A percentile compares a stretch with the other conserved stretches of the same genome.
Conservation (phyloP, 2,797 vertebrate genomes). For the Percopsis omiscomaycus region DNA sequence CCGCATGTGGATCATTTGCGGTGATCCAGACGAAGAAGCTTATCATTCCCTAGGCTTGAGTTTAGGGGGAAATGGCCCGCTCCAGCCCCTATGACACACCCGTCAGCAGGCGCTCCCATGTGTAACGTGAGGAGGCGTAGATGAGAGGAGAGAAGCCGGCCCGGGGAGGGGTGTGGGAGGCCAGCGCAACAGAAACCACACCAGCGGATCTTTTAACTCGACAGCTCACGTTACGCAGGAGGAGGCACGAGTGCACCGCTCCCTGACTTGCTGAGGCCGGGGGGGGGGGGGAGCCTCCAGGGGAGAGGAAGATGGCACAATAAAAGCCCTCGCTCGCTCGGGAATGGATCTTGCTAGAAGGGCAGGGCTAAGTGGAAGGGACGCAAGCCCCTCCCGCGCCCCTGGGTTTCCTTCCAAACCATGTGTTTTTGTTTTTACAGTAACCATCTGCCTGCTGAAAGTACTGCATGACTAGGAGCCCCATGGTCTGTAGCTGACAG, state of each 20-base stretch:
- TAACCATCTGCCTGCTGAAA: no score
- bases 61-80: slow-evolving; percentile 2
- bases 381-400: no score
- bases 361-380: no score
- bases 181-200: slow-evolving; percentile 50
- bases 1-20: no score
- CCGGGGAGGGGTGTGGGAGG: slow-evolving; percentile 31
- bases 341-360: no score
- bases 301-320: no score
- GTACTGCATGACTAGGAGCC: no score
- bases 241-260: slow-evolving; percentile 31
- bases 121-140: slow-evolving; percentile 62
- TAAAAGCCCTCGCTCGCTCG: no score
- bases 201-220: slow-evolving; percentile 41
- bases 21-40: no score
- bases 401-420: no score
- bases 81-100: neutral
- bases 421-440: no score
- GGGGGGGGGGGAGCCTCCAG: neutral
- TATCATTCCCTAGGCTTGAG: neutral
- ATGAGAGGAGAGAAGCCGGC: slow-evolving; percentile 38
- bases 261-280: slow-evolving; percentile 14
- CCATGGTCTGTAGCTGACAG: no score
- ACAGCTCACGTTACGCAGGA: slow-evolving; percentile 45
- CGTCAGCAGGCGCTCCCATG: slow-evolving; percentile 49